These are phyloP conservation scores for Gallinago paraguaiae DNA, from an alignment of 2,113 vertebrate genomes.

Conservation along the genomic window DNA sequence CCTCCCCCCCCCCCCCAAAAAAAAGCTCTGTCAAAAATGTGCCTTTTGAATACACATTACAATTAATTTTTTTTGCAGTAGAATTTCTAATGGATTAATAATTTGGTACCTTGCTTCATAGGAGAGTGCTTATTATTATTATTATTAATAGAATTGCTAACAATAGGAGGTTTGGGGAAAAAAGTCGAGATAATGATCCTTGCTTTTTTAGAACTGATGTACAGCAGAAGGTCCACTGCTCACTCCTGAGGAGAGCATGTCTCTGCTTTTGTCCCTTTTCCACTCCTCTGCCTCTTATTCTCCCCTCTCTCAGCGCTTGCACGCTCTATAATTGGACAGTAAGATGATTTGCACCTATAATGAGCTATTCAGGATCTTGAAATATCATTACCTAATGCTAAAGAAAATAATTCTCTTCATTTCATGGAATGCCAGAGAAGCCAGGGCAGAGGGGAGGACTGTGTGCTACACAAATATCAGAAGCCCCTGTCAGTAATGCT, in stretches of 20 bases:
- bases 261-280: background rate
- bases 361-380: background rate
- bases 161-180: background rate
- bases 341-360: background rate
- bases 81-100: conserved; percentile 48
- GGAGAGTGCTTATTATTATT: background rate
- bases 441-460: background rate
- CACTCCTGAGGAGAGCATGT: background rate
- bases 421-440: background rate
- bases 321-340: background rate
- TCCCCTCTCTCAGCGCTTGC: background rate
- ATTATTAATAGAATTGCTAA: conserved; percentile 12
- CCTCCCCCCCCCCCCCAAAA: too few relatives aligned
- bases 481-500: background rate
- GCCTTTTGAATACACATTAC: background rate
- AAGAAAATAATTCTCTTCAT: background rate
- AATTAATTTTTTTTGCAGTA: background rate
- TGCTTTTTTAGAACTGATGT: background rate
- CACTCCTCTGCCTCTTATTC: background rate
- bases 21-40: background rate
- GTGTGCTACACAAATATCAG: background rate
- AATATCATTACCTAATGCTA: background rate
- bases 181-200: background rate
- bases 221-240: background rate
- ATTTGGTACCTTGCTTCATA: conserved; percentile 9